These are phyloP conservation scores for Engraulis encrasicolus DNA, from an alignment of 2,113 vertebrate genomes.

Conservation along the genomic window DNA sequence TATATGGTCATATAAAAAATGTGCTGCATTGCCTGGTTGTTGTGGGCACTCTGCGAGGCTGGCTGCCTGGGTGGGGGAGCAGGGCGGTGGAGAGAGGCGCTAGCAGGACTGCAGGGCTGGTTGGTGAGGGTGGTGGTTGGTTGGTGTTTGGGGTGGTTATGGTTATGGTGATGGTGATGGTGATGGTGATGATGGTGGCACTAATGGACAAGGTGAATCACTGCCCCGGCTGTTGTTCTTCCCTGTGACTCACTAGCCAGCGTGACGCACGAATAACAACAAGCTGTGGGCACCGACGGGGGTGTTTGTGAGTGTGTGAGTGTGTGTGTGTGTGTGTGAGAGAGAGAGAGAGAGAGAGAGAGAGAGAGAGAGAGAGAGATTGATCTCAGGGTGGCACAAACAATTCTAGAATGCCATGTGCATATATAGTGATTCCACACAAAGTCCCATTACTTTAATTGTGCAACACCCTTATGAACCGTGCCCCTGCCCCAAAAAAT, in stretches of 20 bases:
- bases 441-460: neutral
- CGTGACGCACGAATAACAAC: neutral
- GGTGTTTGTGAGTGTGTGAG: too few relatives aligned
- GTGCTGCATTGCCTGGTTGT: neutral
- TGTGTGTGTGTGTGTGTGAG: too few relatives aligned
- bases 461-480: neutral
- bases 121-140: too few relatives aligned
- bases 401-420: neutral
- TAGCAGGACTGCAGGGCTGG: too few relatives aligned
- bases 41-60: neutral
- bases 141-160: neutral
- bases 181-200: neutral
- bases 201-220: neutral
- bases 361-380: too few relatives aligned
- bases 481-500: neutral
- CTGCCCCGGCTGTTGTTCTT: neutral
- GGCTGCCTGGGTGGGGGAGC: too few relatives aligned
- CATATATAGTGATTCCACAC: neutral
- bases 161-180: too few relatives aligned
- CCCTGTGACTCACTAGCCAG: neutral
- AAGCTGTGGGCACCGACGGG: neutral
- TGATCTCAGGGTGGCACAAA: too few relatives aligned
- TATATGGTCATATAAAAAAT: neutral
- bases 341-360: too few relatives aligned
- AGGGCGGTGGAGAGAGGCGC: too few relatives aligned